phyloP scores from a whole-genome alignment of 2,113 vertebrate genomes.

The Sitta europaea region DNA sequence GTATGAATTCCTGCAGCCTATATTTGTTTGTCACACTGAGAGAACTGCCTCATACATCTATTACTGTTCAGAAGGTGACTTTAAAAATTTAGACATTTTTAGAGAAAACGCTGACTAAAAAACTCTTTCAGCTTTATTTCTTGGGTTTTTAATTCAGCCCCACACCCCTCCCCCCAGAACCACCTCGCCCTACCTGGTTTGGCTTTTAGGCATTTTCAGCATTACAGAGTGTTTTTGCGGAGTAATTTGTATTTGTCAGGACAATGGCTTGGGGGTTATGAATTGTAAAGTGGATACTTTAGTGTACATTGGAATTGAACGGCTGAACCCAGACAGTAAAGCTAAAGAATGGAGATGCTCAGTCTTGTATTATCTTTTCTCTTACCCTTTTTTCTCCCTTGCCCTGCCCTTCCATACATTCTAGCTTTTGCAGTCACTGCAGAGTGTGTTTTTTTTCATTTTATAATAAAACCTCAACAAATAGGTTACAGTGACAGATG shows the following conservation, averaged over 20 bases:
- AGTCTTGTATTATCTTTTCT: not conserved
- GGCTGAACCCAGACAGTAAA: not conserved
- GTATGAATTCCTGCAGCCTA: not conserved
- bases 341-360: not conserved
- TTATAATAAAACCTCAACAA: not conserved
- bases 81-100: not conserved
- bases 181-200: not conserved
- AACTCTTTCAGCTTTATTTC: not conserved
- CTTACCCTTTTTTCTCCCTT: not conserved
- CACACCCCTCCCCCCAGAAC: fast-evolving
- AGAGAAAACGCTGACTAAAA: not conserved
- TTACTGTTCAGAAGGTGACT: not conserved
- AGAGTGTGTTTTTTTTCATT: not conserved
- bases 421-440: not conserved
- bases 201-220: not conserved
- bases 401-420: not conserved
- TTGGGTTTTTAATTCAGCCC: not conserved
- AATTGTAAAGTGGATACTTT: not conserved
- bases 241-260: not conserved
- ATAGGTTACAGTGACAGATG: not conserved
- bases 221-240: not conserved
- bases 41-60: not conserved
- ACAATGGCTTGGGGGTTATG: not conserved
- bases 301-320: not conserved
- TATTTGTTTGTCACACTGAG: not conserved